phyloP scores from a whole-genome alignment of 1,140 invertebrate species.

The Cepaea nemoralis region DNA sequence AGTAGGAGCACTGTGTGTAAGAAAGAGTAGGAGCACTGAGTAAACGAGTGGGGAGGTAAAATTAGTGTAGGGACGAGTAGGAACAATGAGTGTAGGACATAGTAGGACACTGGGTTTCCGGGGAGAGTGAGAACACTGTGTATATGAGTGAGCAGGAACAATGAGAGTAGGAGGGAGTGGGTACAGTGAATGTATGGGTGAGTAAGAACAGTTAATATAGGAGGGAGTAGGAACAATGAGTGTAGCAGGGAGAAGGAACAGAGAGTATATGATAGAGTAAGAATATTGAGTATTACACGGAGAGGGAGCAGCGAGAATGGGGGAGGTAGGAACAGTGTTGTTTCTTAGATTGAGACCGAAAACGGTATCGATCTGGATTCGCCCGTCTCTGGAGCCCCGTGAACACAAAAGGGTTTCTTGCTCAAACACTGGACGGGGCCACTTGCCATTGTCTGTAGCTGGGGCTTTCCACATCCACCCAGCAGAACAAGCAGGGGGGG shows the following conservation, averaged over 20 bases:
- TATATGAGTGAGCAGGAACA: background rate
- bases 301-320: background rate
- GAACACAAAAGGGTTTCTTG: conserved; percentile 10
- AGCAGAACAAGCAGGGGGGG: background rate
- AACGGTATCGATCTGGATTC: conserved; percentile 18
- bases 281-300: background rate
- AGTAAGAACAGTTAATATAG: background rate
- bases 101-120: background rate
- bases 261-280: too few relatives aligned
- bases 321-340: background rate
- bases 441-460: background rate
- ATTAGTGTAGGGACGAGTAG: background rate
- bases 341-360: background rate
- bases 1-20: too few relatives aligned
- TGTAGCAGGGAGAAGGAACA: background rate
- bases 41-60: too few relatives aligned
- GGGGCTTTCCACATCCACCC: background rate
- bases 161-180: background rate
- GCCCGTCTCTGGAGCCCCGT: conserved; percentile 2
- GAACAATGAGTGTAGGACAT: background rate
- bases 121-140: background rate
- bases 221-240: background rate
- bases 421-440: conserved; percentile 8
- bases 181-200: background rate
- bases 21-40: too few relatives aligned